phyloP scores from a whole-genome alignment of 2,888 invertebrate species.

The Agonopterix alstromeriana region DNA sequence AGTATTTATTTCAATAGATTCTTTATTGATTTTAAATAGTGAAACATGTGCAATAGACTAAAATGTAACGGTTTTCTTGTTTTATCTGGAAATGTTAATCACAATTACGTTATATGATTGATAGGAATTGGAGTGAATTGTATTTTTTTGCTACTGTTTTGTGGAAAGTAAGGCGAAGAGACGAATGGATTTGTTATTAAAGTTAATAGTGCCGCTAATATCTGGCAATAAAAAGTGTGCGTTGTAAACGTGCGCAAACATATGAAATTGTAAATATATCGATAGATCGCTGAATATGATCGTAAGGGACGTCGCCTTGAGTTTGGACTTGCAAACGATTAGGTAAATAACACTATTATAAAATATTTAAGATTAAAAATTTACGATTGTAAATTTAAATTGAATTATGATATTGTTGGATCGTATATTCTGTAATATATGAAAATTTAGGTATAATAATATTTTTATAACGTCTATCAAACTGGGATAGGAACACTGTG shows the following conservation, averaged over 20 bases:
- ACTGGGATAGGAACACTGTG: constrained; percentile 27
- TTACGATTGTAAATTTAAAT: constrained; percentile 65
- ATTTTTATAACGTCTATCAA: constrained; percentile 54
- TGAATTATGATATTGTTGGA: constrained; percentile 69
- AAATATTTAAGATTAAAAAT: constrained; percentile 46
- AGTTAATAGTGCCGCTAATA: constrained; percentile 24
- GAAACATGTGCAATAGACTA: constrained; percentile 47
- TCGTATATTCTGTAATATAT: constrained; percentile 65
- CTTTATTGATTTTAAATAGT: constrained; percentile 18
- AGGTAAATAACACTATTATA: constrained; percentile 31
- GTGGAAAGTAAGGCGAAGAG: background rate
- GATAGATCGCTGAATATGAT: constrained; percentile 11
- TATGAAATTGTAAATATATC: constrained; percentile 35
- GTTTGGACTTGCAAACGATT: constrained; percentile 27
- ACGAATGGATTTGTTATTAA: background rate
- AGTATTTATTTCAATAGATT: constrained; percentile 21
- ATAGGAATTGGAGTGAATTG: no score
- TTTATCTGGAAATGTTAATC: constrained; percentile 9
- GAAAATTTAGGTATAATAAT: constrained; percentile 42
- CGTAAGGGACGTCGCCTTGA: constrained; percentile 3
- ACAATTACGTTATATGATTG: no score
- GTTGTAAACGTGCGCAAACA: constrained; percentile 36
- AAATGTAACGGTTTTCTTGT: constrained; percentile 9
- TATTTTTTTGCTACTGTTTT: no score
- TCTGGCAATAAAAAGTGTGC: constrained; percentile 19